Evolutionary conservation across 2,113 vertebrate species (phyloP).

Genomic region (Crotalus horridus): DNA sequence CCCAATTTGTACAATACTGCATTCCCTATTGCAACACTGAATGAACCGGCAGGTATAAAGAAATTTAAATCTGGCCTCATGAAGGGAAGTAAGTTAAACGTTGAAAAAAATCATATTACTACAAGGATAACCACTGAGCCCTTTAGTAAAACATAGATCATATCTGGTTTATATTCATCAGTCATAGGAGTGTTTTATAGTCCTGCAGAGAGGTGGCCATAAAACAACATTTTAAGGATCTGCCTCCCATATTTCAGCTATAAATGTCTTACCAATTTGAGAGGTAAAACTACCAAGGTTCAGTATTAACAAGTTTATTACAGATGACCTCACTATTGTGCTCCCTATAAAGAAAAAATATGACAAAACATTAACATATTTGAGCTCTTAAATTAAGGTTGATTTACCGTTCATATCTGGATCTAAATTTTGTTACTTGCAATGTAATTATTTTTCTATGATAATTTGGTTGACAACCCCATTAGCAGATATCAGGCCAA

Average conservation of each 20-base stretch:
- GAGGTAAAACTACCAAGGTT: conserved; percentile 73
- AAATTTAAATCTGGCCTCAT: neutral
- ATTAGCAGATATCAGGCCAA: conserved; percentile 69
- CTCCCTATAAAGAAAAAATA: conserved; percentile 82
- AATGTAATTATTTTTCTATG: conserved; percentile 72
- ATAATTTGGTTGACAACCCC: conserved; percentile 73
- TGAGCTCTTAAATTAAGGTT: conserved; percentile 75
- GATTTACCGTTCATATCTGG: conserved; percentile 72
- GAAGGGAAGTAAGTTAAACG: conserved; percentile 44
- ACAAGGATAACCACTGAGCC: conserved; percentile 47
- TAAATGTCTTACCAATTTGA: conserved; percentile 71
- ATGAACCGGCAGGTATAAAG: neutral
- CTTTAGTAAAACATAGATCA: conserved; percentile 57
- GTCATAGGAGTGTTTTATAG: conserved; percentile 75
- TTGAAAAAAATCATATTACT: conserved; percentile 50
- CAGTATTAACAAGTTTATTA: conserved; percentile 80
- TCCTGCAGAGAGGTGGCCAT: conserved; percentile 73
- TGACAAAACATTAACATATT: conserved; percentile 76
- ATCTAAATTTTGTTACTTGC: conserved; percentile 70
- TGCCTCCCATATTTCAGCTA: conserved; percentile 71
- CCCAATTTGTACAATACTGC: neutral
- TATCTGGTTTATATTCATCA: conserved; percentile 69
- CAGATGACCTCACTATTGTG: conserved; percentile 85
- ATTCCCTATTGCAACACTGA: neutral
- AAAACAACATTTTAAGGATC: conserved; percentile 74